phyloP scores from a whole-genome alignment of 2,797 vertebrate genomes.

The Chloroceryle amazona region DNA sequence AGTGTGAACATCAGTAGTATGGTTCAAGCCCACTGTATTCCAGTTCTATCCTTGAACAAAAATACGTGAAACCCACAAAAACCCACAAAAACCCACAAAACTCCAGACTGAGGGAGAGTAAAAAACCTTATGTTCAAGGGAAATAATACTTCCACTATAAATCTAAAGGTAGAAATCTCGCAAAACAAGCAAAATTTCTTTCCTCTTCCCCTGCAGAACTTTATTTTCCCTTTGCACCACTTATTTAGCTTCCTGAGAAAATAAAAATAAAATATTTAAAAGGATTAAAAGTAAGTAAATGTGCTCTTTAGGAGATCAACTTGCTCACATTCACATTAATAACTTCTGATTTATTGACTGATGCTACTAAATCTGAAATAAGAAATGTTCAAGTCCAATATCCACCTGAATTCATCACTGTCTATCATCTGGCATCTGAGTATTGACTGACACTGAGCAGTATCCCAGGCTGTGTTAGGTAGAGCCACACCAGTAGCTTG shows the following conservation, averaged over 20 bases:
- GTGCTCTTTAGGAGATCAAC: not conserved
- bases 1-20: not conserved
- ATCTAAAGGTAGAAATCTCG: not conserved
- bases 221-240: not conserved
- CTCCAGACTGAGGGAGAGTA: not conserved
- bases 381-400: not conserved
- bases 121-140: not conserved
- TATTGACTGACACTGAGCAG: not conserved
- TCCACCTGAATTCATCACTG: not conserved
- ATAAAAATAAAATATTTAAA: slow-evolving; percentile 17
- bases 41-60: not conserved
- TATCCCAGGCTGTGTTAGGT: not conserved
- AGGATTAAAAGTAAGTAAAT: not conserved
- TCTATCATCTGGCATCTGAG: not conserved
- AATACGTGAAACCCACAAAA: no score
- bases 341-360: not conserved
- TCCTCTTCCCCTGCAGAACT: not conserved
- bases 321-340: not conserved
- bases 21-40: not conserved
- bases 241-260: not conserved
- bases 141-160: not conserved
- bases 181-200: not conserved
- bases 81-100: not conserved
- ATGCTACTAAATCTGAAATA: not conserved
- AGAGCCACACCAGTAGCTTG: not conserved